Evolutionary conservation across 2,797 vertebrate genomes (phyloP), one percentile per base, ranked within the genome.

Genomic region (Anisognathus igniventris): DNA sequence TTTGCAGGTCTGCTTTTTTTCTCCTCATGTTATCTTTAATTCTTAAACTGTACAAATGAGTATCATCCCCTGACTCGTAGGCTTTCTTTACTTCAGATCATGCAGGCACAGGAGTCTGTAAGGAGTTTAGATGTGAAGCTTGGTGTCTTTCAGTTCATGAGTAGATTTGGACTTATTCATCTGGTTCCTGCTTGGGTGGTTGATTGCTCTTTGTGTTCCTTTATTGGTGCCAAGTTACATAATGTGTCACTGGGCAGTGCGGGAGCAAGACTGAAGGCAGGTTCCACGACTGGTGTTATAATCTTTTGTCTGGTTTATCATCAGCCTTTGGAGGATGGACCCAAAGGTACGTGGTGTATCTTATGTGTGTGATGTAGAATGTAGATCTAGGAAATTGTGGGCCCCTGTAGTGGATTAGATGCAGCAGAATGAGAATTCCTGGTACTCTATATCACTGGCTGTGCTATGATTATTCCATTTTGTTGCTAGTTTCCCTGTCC

Each of bases 191-290:
- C 42, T 64, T 68, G 68, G n/a, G 42, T 92, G 81, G 57, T 51
- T 91, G 75, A 47, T 90, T 91, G 78, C 76, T 91, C 88, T 96
- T 82, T 72, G 57, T 89, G 45, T 86, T 91, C 85, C 57, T 83
- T 89, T 90, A 31, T 33, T 68, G 65, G 42, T 92, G 82, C 82
- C 82, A 80, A 82, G 42, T 91, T 93, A 72, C 8, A 18, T 74
- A 91, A 54, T 40, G n/a, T 67, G 75, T 76, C 48, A 25, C 57
- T 79, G 65, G 12, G 42, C 57, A 71, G 58, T 78, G 45, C 13
- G 6, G 74, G 57, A 74, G 45, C 50, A 64, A 78, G 70, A 25
- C 11, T 91, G 86, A 67, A 88, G 47, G 70, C 61, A 88, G 70
- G 50, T 93, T 74, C 81, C 28, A 23, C 0, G 0, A 8, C 15